Percentiles rank a stretch among this genome's conserved stretches.
phyloP scores from a whole-genome alignment of 2,797 vertebrate species.

The Micromesistius poutassou region DNA sequence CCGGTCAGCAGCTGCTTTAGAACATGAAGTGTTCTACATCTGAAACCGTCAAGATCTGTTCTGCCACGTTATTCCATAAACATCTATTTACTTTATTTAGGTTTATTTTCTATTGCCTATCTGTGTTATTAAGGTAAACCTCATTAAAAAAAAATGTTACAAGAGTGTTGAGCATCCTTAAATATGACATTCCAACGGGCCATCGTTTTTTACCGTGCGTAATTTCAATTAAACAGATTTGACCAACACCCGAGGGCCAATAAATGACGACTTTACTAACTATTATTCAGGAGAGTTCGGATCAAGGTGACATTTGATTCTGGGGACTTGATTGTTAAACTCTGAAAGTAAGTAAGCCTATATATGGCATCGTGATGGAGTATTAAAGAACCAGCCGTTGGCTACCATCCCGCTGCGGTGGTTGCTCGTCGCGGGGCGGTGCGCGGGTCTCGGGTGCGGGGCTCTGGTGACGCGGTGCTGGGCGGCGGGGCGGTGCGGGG shows the following conservation, averaged over 20 bases:
- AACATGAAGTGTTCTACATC: neutral
- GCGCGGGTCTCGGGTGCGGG: constrained; percentile 8
- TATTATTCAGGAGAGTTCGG: neutral
- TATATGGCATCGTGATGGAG: neutral
- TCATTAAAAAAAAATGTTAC: neutral
- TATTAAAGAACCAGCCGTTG: neutral
- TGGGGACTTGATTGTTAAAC: neutral
- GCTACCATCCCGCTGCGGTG: neutral
- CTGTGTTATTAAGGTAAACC: neutral
- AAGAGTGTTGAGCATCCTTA: neutral
- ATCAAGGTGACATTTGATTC: neutral
- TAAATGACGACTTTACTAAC: neutral
- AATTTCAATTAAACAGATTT: neutral
- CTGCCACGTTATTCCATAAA: neutral
- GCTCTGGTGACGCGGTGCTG: constrained; percentile 61
- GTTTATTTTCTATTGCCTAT: neutral
- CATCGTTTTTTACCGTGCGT: neutral
- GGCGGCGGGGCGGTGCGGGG: constrained; percentile 6
- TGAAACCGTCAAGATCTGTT: neutral
- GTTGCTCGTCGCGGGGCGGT: constrained; percentile 35
- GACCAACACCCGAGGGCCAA: neutral
- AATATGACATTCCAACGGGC: neutral
- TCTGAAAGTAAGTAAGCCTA: neutral
- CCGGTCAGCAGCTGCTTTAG: neutral
- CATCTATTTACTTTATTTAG: neutral